Percentiles rank a stretch among this genome's conserved stretches.
These are phyloP conservation scores for Polydrusus cervinus DNA, from an alignment of 2,888 invertebrate species.

Conservation along the genomic window DNA sequence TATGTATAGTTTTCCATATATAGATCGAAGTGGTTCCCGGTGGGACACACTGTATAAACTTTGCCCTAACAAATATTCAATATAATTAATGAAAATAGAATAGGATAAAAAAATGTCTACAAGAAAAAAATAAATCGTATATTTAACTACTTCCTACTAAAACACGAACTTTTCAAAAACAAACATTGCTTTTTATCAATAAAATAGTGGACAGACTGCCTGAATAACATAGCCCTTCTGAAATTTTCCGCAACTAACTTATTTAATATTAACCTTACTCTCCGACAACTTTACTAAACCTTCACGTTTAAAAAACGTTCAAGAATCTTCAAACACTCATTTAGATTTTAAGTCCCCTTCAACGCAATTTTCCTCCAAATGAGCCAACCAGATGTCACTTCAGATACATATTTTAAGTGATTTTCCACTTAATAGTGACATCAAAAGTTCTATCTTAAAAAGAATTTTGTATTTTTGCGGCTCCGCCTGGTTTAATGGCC, in stretches of 20 bases:
- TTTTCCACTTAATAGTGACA: conserved; percentile 31
- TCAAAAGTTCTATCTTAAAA: conserved; percentile 39
- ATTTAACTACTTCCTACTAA: too few relatives aligned
- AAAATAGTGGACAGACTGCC: too few relatives aligned
- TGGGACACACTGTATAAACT: too few relatives aligned
- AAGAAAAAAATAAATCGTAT: too few relatives aligned
- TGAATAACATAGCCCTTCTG: too few relatives aligned
- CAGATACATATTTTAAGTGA: conserved; percentile 43
- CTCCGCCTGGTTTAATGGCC: neutral
- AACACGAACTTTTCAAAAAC: too few relatives aligned
- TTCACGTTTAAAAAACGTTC: neutral
- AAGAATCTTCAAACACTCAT: conserved; percentile 8
- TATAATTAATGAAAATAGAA: too few relatives aligned
- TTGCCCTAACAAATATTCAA: too few relatives aligned
- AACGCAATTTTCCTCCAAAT: conserved; percentile 29
- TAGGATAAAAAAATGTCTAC: too few relatives aligned
- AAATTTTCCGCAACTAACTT: neutral
- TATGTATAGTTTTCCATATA: too few relatives aligned
- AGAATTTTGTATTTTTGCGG: conserved; percentile 31
- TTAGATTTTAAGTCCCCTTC: conserved; percentile 20
- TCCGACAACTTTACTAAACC: conserved; percentile 1
- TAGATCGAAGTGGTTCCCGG: too few relatives aligned
- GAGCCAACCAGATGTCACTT: conserved; percentile 36
- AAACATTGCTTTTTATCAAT: too few relatives aligned
- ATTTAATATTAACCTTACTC: neutral